Conservation (phyloP, 1,140 invertebrate species). For the Scaptomyza hsui region DNA sequence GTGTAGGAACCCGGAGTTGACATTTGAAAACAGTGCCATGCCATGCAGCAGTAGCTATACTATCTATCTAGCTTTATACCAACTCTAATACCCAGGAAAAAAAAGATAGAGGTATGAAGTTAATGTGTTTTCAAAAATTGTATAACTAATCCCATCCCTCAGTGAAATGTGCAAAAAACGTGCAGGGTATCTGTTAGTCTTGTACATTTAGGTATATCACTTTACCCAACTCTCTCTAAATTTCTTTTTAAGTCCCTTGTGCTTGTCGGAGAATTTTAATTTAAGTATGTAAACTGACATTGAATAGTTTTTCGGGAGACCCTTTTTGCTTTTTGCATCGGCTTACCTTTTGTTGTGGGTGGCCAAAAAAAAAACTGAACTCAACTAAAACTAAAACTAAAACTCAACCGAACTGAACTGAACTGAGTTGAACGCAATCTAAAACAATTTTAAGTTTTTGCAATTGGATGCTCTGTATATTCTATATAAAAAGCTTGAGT, state of each 20-base stretch:
- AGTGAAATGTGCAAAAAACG: too few relatives aligned
- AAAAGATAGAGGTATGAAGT: too few relatives aligned
- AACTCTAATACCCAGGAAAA: constrained; percentile 5
- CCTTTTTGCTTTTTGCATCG: constrained; percentile 13
- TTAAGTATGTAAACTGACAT: constrained; percentile 83
- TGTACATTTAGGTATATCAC: neutral
- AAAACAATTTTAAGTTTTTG: constrained; percentile 54
- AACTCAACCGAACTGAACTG: neutral
- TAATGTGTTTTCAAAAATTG: too few relatives aligned
- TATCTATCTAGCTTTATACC: constrained; percentile 23
- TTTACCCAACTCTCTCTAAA: neutral
- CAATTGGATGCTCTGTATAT: constrained; percentile 63
- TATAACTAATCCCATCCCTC: too few relatives aligned
- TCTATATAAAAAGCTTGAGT: constrained; percentile 46
- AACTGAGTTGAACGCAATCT: constrained; percentile 49
- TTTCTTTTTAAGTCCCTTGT: constrained; percentile 10
- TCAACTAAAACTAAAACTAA: neutral
- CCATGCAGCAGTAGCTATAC: neutral
- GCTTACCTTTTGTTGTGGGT: constrained; percentile 60
- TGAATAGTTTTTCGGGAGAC: constrained; percentile 68
- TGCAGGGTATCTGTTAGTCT: neutral
- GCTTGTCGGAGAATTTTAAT: constrained; percentile 76
- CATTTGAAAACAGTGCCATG: constrained; percentile 61
- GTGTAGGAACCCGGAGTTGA: constrained; percentile 66
- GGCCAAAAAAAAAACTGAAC: constrained; percentile 24